These are phyloP conservation scores for Actinopyga echinites DNA, from an alignment of 53 echinoderm and acorn worm genomes.

Conservation along the genomic window DNA sequence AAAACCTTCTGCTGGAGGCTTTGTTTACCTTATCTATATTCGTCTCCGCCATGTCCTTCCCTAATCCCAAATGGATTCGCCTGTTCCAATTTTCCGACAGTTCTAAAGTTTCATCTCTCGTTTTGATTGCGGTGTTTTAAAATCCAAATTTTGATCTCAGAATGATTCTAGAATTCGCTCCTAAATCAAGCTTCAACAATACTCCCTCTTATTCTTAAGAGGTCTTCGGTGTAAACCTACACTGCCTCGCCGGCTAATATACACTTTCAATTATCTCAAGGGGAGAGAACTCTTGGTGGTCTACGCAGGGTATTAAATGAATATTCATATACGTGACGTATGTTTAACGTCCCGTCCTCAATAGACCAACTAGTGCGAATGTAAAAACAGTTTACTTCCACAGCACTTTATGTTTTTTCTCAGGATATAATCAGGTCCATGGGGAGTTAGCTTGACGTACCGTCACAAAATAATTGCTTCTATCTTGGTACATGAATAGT, in stretches of 20 bases:
- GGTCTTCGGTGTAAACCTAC: slow-evolving; percentile 4
- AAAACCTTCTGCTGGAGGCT: not conserved
- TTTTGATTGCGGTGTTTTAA: not conserved
- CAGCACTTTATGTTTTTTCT: too few species aligned
- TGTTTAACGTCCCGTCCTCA: too few species aligned
- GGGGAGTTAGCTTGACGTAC: too few species aligned
- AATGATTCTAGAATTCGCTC: not conserved
- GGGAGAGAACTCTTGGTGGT: slow-evolving; percentile 27
- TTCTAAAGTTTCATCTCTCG: slow-evolving; percentile 24
- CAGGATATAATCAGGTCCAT: too few species aligned
- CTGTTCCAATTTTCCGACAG: not conserved
- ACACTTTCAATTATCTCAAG: slow-evolving; percentile 26
- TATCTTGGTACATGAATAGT: too few species aligned
- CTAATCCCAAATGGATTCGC: slow-evolving; percentile 35
- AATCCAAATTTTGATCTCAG: slow-evolving; percentile 3
- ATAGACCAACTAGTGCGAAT: too few species aligned
- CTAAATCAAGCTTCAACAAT: slow-evolving; percentile 1
- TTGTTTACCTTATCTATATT: slow-evolving; percentile 30
- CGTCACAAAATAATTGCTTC: too few species aligned
- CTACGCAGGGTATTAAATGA: not conserved
- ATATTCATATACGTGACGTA: slow-evolving; percentile 28
- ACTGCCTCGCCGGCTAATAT: slow-evolving; percentile 2
- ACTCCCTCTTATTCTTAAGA: not conserved
- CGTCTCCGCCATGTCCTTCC: not conserved
- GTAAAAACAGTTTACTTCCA: too few species aligned